Base-by-base conservation (phyloP, 2,113 vertebrate genomes). In the Origma solitaria region DNA sequence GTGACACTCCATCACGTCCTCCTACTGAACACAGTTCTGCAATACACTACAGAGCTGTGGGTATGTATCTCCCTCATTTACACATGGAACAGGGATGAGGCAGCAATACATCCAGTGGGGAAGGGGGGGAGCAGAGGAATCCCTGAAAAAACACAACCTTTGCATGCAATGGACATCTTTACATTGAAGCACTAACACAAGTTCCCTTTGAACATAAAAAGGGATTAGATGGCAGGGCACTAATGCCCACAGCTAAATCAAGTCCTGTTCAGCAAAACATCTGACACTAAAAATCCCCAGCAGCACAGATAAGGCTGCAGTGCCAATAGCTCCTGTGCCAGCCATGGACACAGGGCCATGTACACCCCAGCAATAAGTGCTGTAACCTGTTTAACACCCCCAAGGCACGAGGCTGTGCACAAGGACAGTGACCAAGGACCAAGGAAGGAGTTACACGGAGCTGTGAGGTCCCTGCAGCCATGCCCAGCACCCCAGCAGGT, bases 231-330 rank as follows among this genome's bases (percentile, higher is more conserved):
- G 53, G 83, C 83, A 88, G 73, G 69, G 60, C 69, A 82, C 51
- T 91, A 78, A 92, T 49, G 60, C 38, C 72, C 68, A n/a, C 61
- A 44, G 91, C 86, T 90, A 90, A 77, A 88, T 92, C 45, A 66
- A 86, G 60, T 24, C 47, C 64, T 56, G 20, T 17, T 88, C 76
- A 90, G 72, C 54, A 86, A 38, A 93, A 77, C 0, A 1, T 58
- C 83, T 62, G 68, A 70, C 68, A 75, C 47, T 38, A 10, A n/a
- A 77, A 92, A 88, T 47, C 72, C 68, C 42, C 7, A 62, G 37
- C 69, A 84, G 89, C 60, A n/a, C 0, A 78, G 82, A 56, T 8
- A 9, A 51, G 44, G 19, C 88, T 35, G 35, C 82, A 57, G 69
- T 15, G 82, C 86, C 88, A 58, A 17, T 0, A 54, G 71, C 80